A percentile compares a stretch with the other conserved stretches of the same genome.
Evolutionary conservation across 2,888 invertebrate species (phyloP).

Genomic region (Aelia acuminata): DNA sequence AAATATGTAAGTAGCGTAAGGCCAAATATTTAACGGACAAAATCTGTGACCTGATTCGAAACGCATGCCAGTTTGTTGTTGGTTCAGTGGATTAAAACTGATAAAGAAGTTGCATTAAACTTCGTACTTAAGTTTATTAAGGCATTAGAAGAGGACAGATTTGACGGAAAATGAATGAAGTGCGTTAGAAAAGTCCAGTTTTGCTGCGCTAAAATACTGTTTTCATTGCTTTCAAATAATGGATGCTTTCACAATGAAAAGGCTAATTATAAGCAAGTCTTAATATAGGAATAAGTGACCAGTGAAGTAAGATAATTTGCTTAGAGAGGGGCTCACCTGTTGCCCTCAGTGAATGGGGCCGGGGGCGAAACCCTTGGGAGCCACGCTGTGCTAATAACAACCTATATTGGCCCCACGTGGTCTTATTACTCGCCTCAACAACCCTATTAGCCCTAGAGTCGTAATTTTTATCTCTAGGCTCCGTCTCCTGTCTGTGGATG

Average conservation of each 20-base stretch:
- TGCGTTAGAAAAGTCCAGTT: too few relatives aligned
- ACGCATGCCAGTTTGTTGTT: too few relatives aligned
- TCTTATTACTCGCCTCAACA: slow-evolving; percentile 50
- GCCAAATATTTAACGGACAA: too few relatives aligned
- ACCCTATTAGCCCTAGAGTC: slow-evolving; percentile 41
- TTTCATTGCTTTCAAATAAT: not conserved
- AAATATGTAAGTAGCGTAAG: too few relatives aligned
- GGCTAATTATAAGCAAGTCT: not conserved
- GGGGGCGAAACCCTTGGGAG: slow-evolving; percentile 15
- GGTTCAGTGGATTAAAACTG: too few relatives aligned
- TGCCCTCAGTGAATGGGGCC: slow-evolving; percentile 27
- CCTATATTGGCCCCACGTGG: slow-evolving; percentile 47
- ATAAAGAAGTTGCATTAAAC: too few relatives aligned
- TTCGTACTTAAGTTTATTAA: too few relatives aligned
- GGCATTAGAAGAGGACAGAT: too few relatives aligned
- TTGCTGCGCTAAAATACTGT: not conserved
- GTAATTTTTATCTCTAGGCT: slow-evolving; percentile 36
- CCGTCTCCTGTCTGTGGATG: slow-evolving; percentile 25
- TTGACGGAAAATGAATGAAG: too few relatives aligned
- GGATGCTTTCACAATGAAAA: not conserved
- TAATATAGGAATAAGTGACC: not conserved
- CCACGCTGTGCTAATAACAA: slow-evolving; percentile 31
- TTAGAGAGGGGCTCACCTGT: slow-evolving; percentile 22
- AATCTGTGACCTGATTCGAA: too few relatives aligned
- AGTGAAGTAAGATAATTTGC: slow-evolving; percentile 21